phyloP scores from a whole-genome alignment of 92 coral and sea anemone genomes.

The Porites divaricata region DNA sequence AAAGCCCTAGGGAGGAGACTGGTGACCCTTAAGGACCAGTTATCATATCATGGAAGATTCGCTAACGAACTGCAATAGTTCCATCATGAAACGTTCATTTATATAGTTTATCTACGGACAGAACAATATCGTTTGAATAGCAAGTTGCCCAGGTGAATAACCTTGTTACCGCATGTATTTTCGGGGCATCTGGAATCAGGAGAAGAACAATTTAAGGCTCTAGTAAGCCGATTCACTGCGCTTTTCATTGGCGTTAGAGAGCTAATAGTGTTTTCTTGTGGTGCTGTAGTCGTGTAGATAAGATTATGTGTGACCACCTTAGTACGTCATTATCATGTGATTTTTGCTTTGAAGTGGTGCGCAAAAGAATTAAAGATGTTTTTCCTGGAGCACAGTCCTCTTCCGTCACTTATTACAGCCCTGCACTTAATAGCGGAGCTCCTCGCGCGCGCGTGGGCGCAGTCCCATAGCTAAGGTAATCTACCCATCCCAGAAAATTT shows the following conservation, averaged over 20 bases:
- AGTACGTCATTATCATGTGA: no score
- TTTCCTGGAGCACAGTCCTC: no score
- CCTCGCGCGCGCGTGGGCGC: no score
- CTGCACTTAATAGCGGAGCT: no score
- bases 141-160: neutral
- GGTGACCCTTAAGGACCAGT: neutral
- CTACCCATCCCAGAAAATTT: no score
- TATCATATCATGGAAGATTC: neutral
- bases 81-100: neutral
- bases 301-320: no score
- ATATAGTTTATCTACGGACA: neutral
- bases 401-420: no score
- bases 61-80: neutral
- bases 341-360: no score
- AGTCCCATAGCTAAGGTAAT: no score
- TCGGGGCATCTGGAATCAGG: neutral
- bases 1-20: neutral
- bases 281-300: neutral
- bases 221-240: neutral
- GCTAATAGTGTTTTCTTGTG: no score
- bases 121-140: neutral
- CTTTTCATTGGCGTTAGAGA: neutral
- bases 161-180: neutral
- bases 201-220: neutral
- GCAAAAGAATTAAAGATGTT: no score